Conservation (phyloP, 1,140 invertebrate species). For the Leptonema lineaticorne region DNA sequence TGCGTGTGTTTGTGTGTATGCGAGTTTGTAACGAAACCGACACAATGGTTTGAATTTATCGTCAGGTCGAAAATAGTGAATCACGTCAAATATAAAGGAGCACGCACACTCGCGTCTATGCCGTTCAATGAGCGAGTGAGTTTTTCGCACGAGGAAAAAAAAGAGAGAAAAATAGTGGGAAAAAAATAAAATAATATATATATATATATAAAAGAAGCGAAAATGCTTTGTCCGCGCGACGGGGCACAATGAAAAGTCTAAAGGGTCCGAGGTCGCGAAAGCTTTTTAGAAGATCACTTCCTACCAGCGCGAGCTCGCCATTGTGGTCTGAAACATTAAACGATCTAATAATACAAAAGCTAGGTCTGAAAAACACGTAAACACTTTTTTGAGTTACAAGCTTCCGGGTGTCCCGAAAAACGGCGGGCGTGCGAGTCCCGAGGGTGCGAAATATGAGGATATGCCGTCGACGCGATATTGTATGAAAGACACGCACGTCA, state of each 20-base stretch:
- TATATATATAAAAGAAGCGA: slow-evolving; percentile 32
- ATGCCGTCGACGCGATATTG: background rate
- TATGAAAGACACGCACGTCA: background rate
- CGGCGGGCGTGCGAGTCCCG: background rate
- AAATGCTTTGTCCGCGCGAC: slow-evolving; percentile 29
- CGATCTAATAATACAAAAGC: slow-evolving; percentile 39
- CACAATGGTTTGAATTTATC: background rate
- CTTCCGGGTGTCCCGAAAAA: background rate
- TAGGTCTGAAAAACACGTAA: slow-evolving; percentile 37
- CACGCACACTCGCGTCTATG: background rate
- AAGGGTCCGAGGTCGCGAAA: slow-evolving; percentile 31
- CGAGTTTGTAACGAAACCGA: background rate
- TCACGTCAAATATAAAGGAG: background rate
- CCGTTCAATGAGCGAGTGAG: background rate
- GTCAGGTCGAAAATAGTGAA: slow-evolving; percentile 1
- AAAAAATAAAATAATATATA: too few species aligned
- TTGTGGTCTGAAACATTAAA: slow-evolving; percentile 39
- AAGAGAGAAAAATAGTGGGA: too few species aligned
- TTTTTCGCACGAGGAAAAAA: background rate
- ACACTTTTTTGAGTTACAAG: slow-evolving; percentile 33
- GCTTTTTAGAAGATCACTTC: slow-evolving; percentile 41
- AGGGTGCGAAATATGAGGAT: background rate
- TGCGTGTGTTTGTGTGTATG: background rate
- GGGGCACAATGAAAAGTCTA: slow-evolving; percentile 26
- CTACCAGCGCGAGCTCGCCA: slow-evolving; percentile 22